Evolutionary conservation across 2,113 vertebrate genomes (phyloP).

Genomic region (Shinisaurus crocodilurus): DNA sequence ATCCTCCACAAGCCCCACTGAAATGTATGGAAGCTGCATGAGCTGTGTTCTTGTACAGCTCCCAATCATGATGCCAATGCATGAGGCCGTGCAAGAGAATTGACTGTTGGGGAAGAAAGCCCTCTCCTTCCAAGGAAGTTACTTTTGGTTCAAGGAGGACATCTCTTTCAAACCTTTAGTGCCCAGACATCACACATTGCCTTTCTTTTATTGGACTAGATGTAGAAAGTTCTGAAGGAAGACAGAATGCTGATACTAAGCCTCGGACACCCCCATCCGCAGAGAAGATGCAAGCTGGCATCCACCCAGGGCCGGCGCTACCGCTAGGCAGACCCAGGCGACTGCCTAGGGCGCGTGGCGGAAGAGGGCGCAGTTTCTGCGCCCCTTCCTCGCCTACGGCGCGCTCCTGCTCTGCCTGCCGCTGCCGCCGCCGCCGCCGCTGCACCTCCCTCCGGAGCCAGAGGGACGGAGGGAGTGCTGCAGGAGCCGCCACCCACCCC

Average conservation of each 20-base stretch:
- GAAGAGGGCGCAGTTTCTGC: too few species aligned
- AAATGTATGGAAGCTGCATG: background rate
- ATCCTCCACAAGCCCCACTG: background rate
- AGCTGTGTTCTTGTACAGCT: background rate
- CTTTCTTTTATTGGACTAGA: background rate
- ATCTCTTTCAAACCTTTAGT: constrained; percentile 37
- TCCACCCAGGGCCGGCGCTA: too few species aligned
- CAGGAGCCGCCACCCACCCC: too few species aligned
- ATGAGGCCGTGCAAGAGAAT: background rate
- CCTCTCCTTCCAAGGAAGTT: background rate
- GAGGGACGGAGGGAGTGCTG: too few species aligned
- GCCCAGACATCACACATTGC: constrained; percentile 38
- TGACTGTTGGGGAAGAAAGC: background rate
- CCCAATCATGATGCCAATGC: background rate
- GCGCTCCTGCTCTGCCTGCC: too few species aligned
- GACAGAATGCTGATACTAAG: background rate
- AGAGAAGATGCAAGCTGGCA: background rate
- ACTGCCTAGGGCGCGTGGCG: too few species aligned
- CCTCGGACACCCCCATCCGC: background rate
- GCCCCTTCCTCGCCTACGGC: too few species aligned
- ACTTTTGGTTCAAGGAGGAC: constrained; percentile 45
- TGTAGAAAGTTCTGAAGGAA: background rate
- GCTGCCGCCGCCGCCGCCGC: too few species aligned
- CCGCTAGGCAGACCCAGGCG: too few species aligned
- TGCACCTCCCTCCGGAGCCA: too few species aligned